Base-by-base conservation (phyloP, 2,797 vertebrate genomes). In the Huso huso region DNA sequence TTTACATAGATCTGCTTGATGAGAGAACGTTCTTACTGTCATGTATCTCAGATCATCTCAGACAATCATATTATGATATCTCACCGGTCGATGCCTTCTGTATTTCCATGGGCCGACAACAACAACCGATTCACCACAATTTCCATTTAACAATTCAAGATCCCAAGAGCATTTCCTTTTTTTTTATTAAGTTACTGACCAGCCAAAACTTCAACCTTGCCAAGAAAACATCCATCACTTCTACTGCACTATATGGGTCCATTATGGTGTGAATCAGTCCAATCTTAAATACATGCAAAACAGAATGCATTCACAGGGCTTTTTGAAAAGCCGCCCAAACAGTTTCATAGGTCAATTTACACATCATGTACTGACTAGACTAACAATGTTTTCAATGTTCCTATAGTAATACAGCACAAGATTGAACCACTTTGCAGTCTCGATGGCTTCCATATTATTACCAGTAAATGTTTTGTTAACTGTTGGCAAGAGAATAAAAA, bases 401-500 rank as follows among this genome's bases (percentile, higher is more conserved):
- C 61, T 62, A 9, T 37, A 48, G 18, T 23, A 62, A 9, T 37
- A 62, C 5, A 12, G 18, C 61, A 7, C 7, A 55, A 55, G 4
- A n/a, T 55, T 55, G n/a, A 55, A 55, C 52, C 10, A 48, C 48
- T 62, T n/a, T 62, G 66, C 66, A 66, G 63, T 83, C 75, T 73
- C 79, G 81, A 83, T 83, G 74, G 78, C 73, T 84, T 79, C 78
- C 75, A 72, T 81, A 77, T 74, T 81, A 73, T 78, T 86, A 84
- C 84, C 84, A 82, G 80, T 84, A 88, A 87, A 77, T 75, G 79
- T 78, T 77, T 77, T 71, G 72, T 69, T 81, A 77, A 79, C 75
- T 82, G 77, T 84, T 88, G 83, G 83, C 82, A 82, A 50, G 79
- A 73, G 72, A 75, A 73, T 77, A 75, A 80, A 84, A 87, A 85